Percentiles rank a stretch among this genome's conserved stretches.
These are phyloP conservation scores for Aldabrachelys gigantea DNA, from an alignment of 2,113 vertebrate species.

Conservation along the genomic window DNA sequence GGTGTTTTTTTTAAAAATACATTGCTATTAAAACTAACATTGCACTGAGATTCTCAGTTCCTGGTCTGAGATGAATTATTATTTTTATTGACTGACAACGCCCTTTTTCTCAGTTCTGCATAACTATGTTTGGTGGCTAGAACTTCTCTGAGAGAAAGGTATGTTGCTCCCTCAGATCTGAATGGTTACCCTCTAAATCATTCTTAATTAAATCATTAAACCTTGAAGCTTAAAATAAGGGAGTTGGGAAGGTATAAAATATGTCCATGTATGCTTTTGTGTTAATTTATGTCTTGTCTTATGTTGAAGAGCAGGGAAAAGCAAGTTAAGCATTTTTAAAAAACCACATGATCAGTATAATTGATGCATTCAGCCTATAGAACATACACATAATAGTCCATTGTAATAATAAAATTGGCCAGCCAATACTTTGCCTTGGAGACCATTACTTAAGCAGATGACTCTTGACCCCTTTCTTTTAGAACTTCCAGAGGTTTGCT, in stretches of 20 bases:
- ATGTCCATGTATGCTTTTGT: constrained; percentile 40
- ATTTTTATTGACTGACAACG: constrained; percentile 64
- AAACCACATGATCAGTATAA: constrained; percentile 52
- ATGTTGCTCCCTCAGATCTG: background rate
- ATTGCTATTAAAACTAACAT: constrained; percentile 65
- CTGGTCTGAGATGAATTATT: constrained; percentile 61
- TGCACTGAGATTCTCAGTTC: constrained; percentile 61
- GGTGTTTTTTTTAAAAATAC: constrained; percentile 37
- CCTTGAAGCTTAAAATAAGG: constrained; percentile 53
- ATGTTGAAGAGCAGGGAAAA: constrained; percentile 46
- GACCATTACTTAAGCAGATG: constrained; percentile 73
- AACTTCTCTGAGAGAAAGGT: constrained; percentile 22
- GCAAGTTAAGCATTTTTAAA: constrained; percentile 58
- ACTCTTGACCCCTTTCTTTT: constrained; percentile 74
- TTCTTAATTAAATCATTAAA: constrained; percentile 44
- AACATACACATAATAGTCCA: constrained; percentile 61
- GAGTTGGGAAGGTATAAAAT: constrained; percentile 34
- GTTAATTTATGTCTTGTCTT: constrained; percentile 58
- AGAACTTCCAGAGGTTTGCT: constrained; percentile 70
- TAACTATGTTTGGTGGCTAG: constrained; percentile 49
- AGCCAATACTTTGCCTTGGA: constrained; percentile 63
- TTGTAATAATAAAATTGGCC: constrained; percentile 48
- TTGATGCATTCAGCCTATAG: constrained; percentile 65
- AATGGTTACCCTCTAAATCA: constrained; percentile 58
- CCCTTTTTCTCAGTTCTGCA: constrained; percentile 44